Conservation (phyloP, 2,888 invertebrate species). For the Erebia epiphron region DNA sequence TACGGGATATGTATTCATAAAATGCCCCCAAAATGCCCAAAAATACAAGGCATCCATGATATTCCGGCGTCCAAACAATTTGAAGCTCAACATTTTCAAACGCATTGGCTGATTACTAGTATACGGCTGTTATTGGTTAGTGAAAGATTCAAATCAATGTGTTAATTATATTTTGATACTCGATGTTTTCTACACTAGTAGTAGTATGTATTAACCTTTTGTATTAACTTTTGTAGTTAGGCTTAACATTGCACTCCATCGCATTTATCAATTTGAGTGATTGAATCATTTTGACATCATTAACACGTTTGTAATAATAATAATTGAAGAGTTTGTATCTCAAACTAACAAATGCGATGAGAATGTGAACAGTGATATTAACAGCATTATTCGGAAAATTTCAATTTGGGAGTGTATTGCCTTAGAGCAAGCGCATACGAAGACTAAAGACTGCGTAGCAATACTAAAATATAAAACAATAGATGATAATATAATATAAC, state of each 20-base stretch:
- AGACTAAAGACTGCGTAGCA: conserved; percentile 34
- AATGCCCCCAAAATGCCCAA: conserved; percentile 6
- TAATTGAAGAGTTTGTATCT: conserved; percentile 27
- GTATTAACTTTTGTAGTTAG: conserved; percentile 68
- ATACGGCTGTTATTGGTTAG: conserved; percentile 83
- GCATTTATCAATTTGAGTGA: conserved; percentile 62
- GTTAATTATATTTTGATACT: conserved; percentile 83
- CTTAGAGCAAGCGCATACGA: conserved; percentile 31
- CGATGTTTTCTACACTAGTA: conserved; percentile 81
- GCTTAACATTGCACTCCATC: conserved; percentile 60
- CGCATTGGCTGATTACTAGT: conserved; percentile 79
- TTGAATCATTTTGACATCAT: conserved; percentile 42
- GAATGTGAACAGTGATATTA: conserved; percentile 57
- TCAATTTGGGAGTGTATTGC: conserved; percentile 15
- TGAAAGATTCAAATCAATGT: conserved; percentile 77
- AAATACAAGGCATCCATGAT: conserved; percentile 2
- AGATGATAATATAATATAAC: background rate
- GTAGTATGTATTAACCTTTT: conserved; percentile 71
- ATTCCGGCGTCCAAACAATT: conserved; percentile 55
- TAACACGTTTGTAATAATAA: conserved; percentile 36
- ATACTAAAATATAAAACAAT: conserved; percentile 14
- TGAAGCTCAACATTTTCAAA: conserved; percentile 71
- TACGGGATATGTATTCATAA: no score
- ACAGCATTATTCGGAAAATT: conserved; percentile 37
- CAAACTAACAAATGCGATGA: conserved; percentile 61